Evolutionary conservation across 2,797 vertebrate genomes (phyloP).

Genomic region (Coregonus sp.): DNA sequence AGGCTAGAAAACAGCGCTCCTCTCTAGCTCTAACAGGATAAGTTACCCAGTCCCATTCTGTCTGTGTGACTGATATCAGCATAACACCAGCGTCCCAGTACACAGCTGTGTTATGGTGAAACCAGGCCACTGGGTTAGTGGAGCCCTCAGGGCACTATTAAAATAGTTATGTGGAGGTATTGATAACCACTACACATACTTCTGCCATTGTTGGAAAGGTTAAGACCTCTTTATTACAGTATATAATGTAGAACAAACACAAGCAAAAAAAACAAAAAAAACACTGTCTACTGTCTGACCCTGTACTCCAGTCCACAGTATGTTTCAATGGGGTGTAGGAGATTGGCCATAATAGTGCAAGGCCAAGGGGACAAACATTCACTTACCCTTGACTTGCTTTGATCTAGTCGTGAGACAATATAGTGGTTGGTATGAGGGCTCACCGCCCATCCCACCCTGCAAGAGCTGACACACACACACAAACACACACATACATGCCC

Average conservation of each 20-base stretch:
- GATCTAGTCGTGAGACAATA: no score
- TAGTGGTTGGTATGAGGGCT: no score
- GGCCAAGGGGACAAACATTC: no score
- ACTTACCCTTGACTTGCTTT: no score
- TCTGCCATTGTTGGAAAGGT: not conserved
- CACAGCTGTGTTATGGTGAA: constrained; percentile 22
- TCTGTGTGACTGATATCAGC: not conserved
- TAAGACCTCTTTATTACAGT: not conserved
- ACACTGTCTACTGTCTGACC: not conserved
- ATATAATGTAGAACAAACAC: not conserved
- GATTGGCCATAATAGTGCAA: not conserved
- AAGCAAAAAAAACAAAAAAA: not conserved
- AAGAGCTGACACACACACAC: not conserved
- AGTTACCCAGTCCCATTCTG: not conserved
- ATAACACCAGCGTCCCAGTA: not conserved
- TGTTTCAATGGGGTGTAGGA: not conserved
- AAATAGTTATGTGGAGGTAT: constrained; percentile 31
- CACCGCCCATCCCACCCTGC: not conserved
- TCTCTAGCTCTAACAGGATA: not conserved
- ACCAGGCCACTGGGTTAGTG: constrained; percentile 55
- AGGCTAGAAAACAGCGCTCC: not conserved
- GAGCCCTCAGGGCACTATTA: constrained; percentile 47
- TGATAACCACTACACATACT: constrained; percentile 40
- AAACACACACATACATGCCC: not conserved
- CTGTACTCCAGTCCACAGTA: not conserved